Evolutionary conservation across 2,797 vertebrate genomes (phyloP), one percentile per base, ranked within the genome.

Genomic region (Peromyscus eremicus): DNA sequence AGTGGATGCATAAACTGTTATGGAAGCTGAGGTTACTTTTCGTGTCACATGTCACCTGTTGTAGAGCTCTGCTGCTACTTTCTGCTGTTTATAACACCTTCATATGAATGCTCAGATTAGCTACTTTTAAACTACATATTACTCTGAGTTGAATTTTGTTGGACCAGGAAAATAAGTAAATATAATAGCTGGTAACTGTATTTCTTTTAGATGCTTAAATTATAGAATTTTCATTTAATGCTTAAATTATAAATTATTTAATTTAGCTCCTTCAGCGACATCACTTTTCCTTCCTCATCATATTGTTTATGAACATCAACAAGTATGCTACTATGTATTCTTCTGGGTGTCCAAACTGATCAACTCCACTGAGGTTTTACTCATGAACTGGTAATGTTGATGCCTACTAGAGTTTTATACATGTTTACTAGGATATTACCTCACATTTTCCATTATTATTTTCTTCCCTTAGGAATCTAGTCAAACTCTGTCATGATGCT

Each of bases 391-490:
- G n/a, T 68, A 88, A 89, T 81, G 49, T 1, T 73, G n/a, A 71
- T 57, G 40, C 23, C 89, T 25, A 66, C 46, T 60, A 21, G 57
- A 95, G 25, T 77, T 68, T 95, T 76, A 46, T 17, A 13, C n/a
- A 86, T 89, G 43, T 88, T 60, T 91, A 92, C 68, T 77, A 84
- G 13, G 52, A 73, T 34, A 87, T 77, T 66, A 95, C 21, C 25
- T 95, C 94, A 94, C 70, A 55, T 64, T 96, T 97, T 94, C 95
- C 94, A 94, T 91, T 94, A 95, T 82, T 25, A 60, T 27, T 14
- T 93, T 93, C 60, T 81, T 89, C 71, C 49, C 66, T 37, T 75
- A 82, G 87, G 94, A 96, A 95, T 75, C 77, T 29, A 55, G 57
- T 52, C 88, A 90, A 76, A 79, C 66, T 62, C 84, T 12, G 6